Base-by-base conservation (phyloP, 2,113 vertebrate species). In the Oncorhynchus kisutch region DNA sequence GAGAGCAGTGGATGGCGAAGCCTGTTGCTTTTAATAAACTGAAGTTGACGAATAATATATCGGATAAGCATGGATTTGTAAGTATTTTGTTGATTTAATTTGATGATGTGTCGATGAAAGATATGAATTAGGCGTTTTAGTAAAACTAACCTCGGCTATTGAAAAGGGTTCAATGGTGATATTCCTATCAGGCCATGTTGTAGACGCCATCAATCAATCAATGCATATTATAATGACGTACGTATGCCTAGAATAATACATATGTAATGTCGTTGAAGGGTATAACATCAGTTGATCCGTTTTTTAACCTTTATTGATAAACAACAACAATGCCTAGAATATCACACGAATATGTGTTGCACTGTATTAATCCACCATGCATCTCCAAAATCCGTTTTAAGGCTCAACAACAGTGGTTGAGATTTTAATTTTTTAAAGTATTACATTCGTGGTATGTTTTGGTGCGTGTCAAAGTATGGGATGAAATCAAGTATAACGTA, bases 1-100 rank as follows among this genome's bases (percentile, higher is more conserved):
- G 98, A 1, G 96, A 96, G 83, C 97, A 98, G 88, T 99, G 98
- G 97, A 98, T 99, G 97, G 95, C 95, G 86, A 99, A 98, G 82
- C 95, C 96, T 0, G 97, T 98, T 54, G 95, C 97, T 39, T 99
- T 99, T 79, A 96, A 99, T 86, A 99, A 99, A 82, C 96, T 99
- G 83, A 99, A 99, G 82, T 95, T 99, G 72, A 99, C 97, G 82
- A 99, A 99, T 86, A 99, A 99, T 83, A 95, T 97, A 67, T 97
- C 96, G 0, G 98, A 99, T 87, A 99, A 99, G 75, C 98, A 98
- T 57, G 97, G 97, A 91, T 99, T 96, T 82, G 98, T 99, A 93
- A 96, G 97, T 98, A 45, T 11, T 45, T 39, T 67, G 18, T 4
- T 49, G 2, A 71, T 72, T 13, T 22, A 3, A 24, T 49, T 45